A percentile compares a stretch with the other conserved stretches of the same genome.
phyloP scores from a whole-genome alignment of 2,113 vertebrate species.

The Epinephelus fuscoguttatus region DNA sequence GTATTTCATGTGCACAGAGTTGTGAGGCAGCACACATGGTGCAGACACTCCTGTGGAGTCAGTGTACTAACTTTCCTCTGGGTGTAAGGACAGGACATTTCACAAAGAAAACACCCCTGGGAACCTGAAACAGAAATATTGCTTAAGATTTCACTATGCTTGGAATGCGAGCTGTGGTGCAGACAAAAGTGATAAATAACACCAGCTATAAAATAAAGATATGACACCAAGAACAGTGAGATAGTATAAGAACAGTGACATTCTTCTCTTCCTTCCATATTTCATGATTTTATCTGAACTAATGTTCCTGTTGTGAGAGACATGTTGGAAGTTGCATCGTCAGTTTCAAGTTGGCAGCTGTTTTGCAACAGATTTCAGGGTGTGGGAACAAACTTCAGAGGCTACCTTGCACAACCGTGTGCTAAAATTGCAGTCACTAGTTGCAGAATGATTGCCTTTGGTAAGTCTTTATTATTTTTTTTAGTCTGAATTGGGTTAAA shows the following conservation, averaged over 20 bases:
- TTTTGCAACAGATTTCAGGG: conserved; percentile 52
- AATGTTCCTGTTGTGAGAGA: neutral
- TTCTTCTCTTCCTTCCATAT: neutral
- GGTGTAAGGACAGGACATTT: neutral
- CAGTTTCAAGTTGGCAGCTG: conserved; percentile 5
- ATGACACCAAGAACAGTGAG: neutral
- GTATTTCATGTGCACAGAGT: conserved; percentile 41
- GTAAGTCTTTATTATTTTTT: neutral
- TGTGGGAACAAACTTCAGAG: conserved; percentile 54
- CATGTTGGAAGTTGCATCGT: conserved; percentile 6
- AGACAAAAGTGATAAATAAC: neutral
- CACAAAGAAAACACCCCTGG: conserved; percentile 31
- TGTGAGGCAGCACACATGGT: conserved; percentile 21
- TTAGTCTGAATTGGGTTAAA: neutral
- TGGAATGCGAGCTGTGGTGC: neutral
- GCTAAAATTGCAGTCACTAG: conserved; percentile 22
- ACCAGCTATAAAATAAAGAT: neutral
- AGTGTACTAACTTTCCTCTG: neutral
- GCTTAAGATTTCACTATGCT: neutral
- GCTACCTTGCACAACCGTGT: conserved; percentile 38
- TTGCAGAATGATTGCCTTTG: conserved; percentile 30
- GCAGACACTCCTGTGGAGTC: conserved; percentile 15
- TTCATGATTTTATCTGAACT: neutral
- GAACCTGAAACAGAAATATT: conserved; percentile 12
- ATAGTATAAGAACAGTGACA: neutral